Percentiles rank a stretch among this genome's conserved stretches.
Conservation (phyloP, 2,888 invertebrate genomes). For the Rotaria sp. region DNA sequence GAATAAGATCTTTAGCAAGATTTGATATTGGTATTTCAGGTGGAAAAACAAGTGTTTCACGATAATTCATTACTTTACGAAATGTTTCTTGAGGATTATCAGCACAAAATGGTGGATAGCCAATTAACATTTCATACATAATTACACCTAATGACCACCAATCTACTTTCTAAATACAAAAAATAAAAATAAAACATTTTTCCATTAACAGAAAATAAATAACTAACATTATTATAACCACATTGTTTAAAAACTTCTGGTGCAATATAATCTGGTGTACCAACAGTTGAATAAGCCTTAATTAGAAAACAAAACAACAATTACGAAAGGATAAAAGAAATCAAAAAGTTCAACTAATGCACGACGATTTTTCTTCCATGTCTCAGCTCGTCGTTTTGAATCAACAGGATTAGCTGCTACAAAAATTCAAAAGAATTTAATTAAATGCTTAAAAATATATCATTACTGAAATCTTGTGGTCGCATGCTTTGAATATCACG, state of each 20-base stretch:
- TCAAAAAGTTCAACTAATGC: constrained; percentile 49
- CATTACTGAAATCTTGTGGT: constrained; percentile 34
- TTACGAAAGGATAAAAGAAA: too few species aligned
- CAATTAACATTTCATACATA: constrained; percentile 99
- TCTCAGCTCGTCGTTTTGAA: constrained; percentile 92
- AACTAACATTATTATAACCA: constrained; percentile 92
- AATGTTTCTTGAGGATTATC: constrained; percentile 96
- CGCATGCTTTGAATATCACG: constrained; percentile 67
- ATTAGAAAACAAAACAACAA: too few species aligned
- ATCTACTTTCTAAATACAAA: background rate
- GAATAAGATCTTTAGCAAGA: constrained; percentile 87
- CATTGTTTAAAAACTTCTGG: constrained; percentile 91
- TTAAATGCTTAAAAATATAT: background rate
- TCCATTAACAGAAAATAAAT: background rate
- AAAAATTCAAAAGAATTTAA: constrained; percentile 6
- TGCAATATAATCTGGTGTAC: constrained; percentile 98
- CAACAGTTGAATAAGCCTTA: constrained; percentile 64
- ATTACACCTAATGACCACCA: constrained; percentile 99
- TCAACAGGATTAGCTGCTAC: constrained; percentile 69
- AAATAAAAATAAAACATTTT: too few species aligned
- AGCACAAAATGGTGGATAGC: constrained; percentile 98
- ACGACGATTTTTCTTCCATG: constrained; percentile 94
- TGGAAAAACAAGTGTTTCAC: constrained; percentile 95
- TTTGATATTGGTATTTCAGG: constrained; percentile 98
- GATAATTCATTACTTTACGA: constrained; percentile 96